A percentile compares a stretch with the other conserved stretches of the same genome.
Conservation (phyloP, 92 coral and sea anemone genomes). For the Porites lobata region DNA sequence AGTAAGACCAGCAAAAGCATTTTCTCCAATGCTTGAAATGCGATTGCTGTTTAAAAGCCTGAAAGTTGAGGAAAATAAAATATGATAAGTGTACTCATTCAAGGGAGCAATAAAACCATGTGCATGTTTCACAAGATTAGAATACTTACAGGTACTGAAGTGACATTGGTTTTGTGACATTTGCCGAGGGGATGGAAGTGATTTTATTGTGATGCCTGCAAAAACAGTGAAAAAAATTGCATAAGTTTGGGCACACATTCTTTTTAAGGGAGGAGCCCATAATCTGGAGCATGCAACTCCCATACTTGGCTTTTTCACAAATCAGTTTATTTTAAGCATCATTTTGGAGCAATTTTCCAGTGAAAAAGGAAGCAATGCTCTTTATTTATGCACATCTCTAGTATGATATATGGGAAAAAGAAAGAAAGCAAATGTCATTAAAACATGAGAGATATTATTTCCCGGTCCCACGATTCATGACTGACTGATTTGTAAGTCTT, state of each 20-base stretch:
- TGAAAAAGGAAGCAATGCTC: no score
- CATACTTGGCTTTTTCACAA: no score
- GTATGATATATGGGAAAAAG: no score
- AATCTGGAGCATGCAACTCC: no score
- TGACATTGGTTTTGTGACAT: constrained; percentile 63
- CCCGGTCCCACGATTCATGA: no score
- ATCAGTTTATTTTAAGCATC: no score
- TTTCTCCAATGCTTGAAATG: constrained; percentile 51
- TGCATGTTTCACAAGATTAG: not conserved
- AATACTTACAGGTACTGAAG: constrained; percentile 66
- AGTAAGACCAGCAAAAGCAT: constrained; percentile 79
- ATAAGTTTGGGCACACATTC: no score
- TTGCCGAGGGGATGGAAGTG: constrained; percentile 62
- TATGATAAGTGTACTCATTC: not conserved
- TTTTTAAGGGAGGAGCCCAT: not conserved
- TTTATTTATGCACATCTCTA: no score
- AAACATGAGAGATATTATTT: no score
- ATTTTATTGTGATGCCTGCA: constrained; percentile 86
- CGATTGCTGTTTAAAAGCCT: constrained; percentile 73
- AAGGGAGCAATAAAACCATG: not conserved
- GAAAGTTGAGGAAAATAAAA: not conserved
- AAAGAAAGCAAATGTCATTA: no score
- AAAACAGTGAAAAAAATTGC: not conserved
- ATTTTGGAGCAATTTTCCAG: no score
- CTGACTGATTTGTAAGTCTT: no score